Percentiles rank a stretch among this genome's conserved stretches.
phyloP scores from a whole-genome alignment of 2,797 vertebrate species.

The Danio tinwini region DNA sequence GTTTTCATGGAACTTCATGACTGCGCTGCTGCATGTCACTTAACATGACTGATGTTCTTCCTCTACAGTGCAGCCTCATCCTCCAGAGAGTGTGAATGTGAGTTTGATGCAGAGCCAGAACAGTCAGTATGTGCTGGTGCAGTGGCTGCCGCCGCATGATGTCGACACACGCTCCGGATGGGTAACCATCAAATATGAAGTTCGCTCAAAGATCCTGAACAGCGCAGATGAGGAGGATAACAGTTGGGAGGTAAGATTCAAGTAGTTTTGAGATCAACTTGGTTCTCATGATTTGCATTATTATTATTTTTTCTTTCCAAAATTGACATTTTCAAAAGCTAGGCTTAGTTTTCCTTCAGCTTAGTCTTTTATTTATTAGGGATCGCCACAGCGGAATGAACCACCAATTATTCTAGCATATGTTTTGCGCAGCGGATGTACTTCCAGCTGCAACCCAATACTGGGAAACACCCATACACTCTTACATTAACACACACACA shows the following conservation, averaged over 20 bases:
- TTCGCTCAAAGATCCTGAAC: constrained; percentile 73
- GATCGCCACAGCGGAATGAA: too few species aligned
- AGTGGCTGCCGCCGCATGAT: constrained; percentile 80
- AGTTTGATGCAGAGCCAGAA: constrained; percentile 71
- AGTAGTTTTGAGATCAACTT: not conserved
- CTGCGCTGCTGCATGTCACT: too few species aligned
- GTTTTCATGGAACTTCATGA: too few species aligned
- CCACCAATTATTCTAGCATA: too few species aligned
- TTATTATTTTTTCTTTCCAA: not conserved
- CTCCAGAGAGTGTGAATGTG: constrained; percentile 84
- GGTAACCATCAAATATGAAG: constrained; percentile 86
- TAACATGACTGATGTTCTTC: too few species aligned
- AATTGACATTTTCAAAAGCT: not conserved
- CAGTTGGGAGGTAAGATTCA: constrained; percentile 83
- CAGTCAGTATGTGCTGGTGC: constrained; percentile 76
- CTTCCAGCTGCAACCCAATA: too few species aligned
- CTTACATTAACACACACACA: too few species aligned
- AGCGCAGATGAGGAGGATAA: constrained; percentile 64
- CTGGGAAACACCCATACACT: too few species aligned
- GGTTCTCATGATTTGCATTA: constrained; percentile 1
- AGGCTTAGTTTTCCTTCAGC: too few species aligned
- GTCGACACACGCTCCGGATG: constrained; percentile 85
- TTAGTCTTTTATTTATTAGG: too few species aligned
- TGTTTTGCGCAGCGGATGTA: too few species aligned
- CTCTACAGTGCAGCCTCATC: constrained; percentile 84